Evolutionary conservation across 2,113 vertebrate species (phyloP).

Genomic region (Aythya baeri): DNA sequence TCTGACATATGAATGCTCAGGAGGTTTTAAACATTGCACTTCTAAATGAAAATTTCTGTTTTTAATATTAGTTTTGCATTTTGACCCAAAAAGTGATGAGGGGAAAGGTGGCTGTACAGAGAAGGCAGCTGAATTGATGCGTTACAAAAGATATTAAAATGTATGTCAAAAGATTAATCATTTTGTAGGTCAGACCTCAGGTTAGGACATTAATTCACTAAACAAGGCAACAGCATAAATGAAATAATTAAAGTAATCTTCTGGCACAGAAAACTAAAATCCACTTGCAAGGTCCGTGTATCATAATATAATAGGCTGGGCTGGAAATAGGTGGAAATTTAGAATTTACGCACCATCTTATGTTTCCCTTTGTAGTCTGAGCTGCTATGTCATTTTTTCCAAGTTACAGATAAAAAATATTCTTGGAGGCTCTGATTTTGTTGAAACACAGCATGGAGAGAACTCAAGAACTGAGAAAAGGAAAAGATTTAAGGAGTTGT

Average conservation of each 20-base stretch:
- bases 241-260: neutral
- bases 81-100: neutral
- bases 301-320: neutral
- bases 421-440: neutral
- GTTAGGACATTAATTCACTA: neutral
- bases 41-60: neutral
- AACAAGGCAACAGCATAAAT: neutral
- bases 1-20: neutral
- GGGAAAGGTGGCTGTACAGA: neutral
- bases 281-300: neutral
- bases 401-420: neutral
- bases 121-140: neutral
- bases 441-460: neutral
- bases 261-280: neutral
- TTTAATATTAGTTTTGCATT: neutral
- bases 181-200: neutral
- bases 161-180: neutral
- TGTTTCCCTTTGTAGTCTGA: neutral
- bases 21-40: neutral
- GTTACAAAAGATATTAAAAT: neutral
- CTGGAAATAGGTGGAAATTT: neutral
- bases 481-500: neutral
- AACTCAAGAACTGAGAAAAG: constrained; percentile 10
- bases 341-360: neutral
- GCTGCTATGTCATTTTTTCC: neutral